phyloP scores from a whole-genome alignment of 1,140 invertebrate species.

The Megalonaias nervosa region DNA sequence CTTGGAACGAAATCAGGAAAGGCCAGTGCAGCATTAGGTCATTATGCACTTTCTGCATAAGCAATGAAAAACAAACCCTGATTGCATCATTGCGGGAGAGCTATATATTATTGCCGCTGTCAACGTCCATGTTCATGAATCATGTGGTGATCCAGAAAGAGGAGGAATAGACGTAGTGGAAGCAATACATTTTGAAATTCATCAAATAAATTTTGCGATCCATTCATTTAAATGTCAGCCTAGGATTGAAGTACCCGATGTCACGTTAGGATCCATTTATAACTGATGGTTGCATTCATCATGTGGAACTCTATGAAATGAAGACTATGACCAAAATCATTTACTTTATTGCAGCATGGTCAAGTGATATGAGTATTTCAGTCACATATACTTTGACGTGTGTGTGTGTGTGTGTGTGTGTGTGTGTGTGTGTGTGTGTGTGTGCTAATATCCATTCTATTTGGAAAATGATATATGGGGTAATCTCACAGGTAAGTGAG shows the following conservation, averaged over 20 bases:
- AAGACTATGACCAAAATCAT: too few relatives aligned
- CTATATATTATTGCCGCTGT: conserved; percentile 27
- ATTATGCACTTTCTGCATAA: conserved; percentile 3
- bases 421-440: too few relatives aligned
- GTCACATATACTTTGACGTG: too few relatives aligned
- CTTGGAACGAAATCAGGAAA: conserved; percentile 20
- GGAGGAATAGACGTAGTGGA: conserved; percentile 28
- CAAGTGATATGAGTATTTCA: too few relatives aligned
- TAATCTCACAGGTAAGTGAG: too few relatives aligned
- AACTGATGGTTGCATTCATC: conserved; percentile 32
- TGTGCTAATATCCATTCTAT: too few relatives aligned
- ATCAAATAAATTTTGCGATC: background rate
- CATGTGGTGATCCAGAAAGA: conserved; percentile 18
- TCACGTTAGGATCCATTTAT: conserved; percentile 24
- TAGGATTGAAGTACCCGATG: background rate
- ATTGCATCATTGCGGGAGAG: conserved; percentile 16
- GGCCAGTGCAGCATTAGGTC: conserved; percentile 13
- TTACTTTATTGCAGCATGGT: too few relatives aligned
- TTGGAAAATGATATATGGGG: too few relatives aligned
- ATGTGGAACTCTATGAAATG: conserved; percentile 1
- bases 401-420: too few relatives aligned
- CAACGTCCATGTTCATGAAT: conserved; percentile 12
- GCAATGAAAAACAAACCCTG: background rate
- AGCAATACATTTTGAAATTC: conserved; percentile 16
- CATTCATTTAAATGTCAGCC: background rate